Base-by-base conservation (phyloP, 2,888 invertebrate genomes). In the Tenthredo mesomela region DNA sequence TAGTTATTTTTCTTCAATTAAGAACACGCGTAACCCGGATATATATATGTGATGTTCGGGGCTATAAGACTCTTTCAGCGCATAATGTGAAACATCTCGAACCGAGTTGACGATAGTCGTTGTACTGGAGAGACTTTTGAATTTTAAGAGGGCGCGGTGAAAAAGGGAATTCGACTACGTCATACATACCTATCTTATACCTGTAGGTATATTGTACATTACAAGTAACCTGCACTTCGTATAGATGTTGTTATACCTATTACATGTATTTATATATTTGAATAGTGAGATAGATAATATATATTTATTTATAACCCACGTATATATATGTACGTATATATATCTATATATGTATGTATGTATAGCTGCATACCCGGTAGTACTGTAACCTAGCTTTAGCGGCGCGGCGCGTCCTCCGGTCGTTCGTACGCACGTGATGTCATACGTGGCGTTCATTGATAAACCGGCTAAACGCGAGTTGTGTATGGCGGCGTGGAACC, bases 371-470 rank as follows among this genome's bases (percentile, higher is more conserved):
- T 75, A 75, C 47, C n/a, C 43, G 77, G 43, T 50, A 25, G 29
- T 50, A 33, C 25, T 77, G 50, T 61, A 80, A 61, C 58, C 58
- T 58, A 54, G 80, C 33, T 40, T 80, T 25, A 50, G 40, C 50
- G 15, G 29, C 15, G 77, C 77, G 50, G 50, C 80, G 58, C 40
- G 58, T 54, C 84, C 70, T 82, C 67, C 73, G 70, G 25, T 82
- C 37, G 70, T 82, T 88, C 87, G 88, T 89, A 88, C 89, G 89
- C 88, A 88, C 87, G 88, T 89, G 88, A 89, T 89, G 88, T 89
- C 88, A 88, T 88, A 87, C 85, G 86, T 84, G 87, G 87, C 84
- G 86, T 90, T 89, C 90, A 90, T 90, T 90, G 89, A 89, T 90
- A 90, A 89, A 89, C 87, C 86, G 85, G 87, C 80, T 70, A 80